phyloP scores from a whole-genome alignment of 2,113 vertebrate species.

The Platichthys stellatus region DNA sequence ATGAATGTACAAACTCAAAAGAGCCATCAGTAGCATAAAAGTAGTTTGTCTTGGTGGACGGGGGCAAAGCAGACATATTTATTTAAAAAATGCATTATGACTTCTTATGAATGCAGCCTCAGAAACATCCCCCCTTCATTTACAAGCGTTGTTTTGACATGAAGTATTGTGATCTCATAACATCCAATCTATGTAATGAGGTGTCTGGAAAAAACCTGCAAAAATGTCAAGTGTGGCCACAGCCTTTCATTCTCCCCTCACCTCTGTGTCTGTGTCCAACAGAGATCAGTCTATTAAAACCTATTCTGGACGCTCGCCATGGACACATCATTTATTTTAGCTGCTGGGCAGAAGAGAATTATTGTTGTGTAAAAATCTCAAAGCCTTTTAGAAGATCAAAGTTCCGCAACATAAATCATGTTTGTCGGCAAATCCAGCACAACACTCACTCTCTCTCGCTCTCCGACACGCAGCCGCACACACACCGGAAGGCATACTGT shows the following conservation, averaged over 20 bases:
- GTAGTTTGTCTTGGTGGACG: not conserved
- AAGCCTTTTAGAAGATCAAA: constrained; percentile 83
- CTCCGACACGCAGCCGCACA: constrained; percentile 2
- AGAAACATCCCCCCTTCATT: constrained; percentile 15
- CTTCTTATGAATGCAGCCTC: constrained; percentile 1
- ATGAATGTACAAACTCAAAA: not conserved
- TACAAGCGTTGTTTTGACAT: constrained; percentile 26
- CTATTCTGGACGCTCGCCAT: constrained; percentile 73
- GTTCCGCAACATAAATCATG: constrained; percentile 79
- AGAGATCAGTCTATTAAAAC: constrained; percentile 45
- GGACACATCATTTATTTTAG: constrained; percentile 79
- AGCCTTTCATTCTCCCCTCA: not conserved
- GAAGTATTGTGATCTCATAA: constrained; percentile 40
- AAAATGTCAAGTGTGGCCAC: constrained; percentile 7
- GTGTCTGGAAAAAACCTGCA: constrained; percentile 6
- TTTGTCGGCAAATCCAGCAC: constrained; percentile 70
- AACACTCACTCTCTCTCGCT: not conserved
- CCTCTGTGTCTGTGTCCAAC: constrained; percentile 56
- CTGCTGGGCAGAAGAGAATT: constrained; percentile 69
- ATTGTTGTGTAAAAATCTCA: constrained; percentile 82
- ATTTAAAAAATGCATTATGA: constrained; percentile 5
- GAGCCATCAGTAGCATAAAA: not conserved
- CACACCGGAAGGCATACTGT: constrained; percentile 27
- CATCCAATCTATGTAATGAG: constrained; percentile 26
- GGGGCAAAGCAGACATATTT: not conserved